phyloP scores from a whole-genome alignment of 2,797 vertebrate genomes.

The Myotis findleyi region DNA sequence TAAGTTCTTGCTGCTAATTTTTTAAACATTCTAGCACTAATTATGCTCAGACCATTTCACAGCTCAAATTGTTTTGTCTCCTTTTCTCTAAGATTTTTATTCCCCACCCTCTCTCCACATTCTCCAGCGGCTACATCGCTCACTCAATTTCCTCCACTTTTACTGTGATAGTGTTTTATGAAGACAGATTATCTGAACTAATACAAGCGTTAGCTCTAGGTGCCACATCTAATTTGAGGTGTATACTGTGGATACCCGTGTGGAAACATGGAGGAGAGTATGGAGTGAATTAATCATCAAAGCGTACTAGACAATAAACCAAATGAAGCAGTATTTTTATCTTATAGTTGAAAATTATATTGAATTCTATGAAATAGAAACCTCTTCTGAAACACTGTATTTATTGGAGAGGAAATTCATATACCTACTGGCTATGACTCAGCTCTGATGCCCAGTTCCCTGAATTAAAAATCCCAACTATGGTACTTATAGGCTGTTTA shows the following conservation, averaged over 20 bases:
- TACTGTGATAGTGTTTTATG: not conserved
- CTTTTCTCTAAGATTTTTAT: not conserved
- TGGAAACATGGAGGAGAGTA: not conserved
- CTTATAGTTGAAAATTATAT: not conserved
- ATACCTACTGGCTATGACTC: not conserved
- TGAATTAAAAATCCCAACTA: not conserved
- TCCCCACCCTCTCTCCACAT: not conserved
- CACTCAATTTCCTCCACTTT: not conserved
- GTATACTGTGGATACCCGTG: not conserved
- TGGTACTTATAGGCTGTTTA: not conserved
- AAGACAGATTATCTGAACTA: not conserved
- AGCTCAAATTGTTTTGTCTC: not conserved
- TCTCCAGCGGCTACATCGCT: not conserved
- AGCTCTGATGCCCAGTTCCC: not conserved
- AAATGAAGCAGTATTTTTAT: not conserved
- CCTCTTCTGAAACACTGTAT: not conserved
- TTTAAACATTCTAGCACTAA: not conserved
- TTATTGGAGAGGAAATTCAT: not conserved
- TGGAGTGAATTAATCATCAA: not conserved
- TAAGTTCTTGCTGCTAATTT: not conserved
- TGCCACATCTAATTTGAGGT: not conserved
- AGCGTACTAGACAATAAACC: not conserved
- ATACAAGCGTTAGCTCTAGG: not conserved
- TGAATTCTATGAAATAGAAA: not conserved
- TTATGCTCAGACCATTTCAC: not conserved